These are phyloP conservation scores for Sminthurides bifidus DNA, from an alignment of 1,140 invertebrate genomes.

Conservation along the genomic window DNA sequence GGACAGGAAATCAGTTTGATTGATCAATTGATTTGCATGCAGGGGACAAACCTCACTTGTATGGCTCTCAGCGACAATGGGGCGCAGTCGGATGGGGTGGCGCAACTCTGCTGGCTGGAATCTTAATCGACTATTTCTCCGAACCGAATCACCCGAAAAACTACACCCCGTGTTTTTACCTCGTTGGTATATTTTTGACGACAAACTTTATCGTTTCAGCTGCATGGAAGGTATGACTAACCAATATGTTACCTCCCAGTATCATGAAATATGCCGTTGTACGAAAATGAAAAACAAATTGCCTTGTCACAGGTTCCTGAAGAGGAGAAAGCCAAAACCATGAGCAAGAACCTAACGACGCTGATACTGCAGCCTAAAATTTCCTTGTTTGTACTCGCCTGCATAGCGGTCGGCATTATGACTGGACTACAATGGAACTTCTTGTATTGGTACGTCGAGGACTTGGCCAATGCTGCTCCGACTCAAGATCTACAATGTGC, in stretches of 20 bases:
- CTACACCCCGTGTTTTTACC: constrained; percentile 43
- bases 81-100: constrained; percentile 55
- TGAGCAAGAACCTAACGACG: constrained; percentile 44
- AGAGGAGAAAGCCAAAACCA: constrained; percentile 18
- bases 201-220: constrained; percentile 55
- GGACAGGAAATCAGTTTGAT: not conserved
- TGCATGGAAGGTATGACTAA: constrained; percentile 39
- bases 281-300: not conserved
- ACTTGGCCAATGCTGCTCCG: constrained; percentile 38
- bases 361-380: constrained; percentile 50
- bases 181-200: constrained; percentile 32
- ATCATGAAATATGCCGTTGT: not conserved
- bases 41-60: constrained; percentile 43
- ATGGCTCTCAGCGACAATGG: constrained; percentile 71
- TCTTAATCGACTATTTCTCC: constrained; percentile 60
- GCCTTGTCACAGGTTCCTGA: constrained; percentile 16
- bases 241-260: not conserved
- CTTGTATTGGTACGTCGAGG: constrained; percentile 67
- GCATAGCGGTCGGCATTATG: constrained; percentile 65
- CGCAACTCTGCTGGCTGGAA: constrained; percentile 58
- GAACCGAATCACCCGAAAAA: constrained; percentile 48
- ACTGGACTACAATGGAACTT: constrained; percentile 81
- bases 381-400: constrained; percentile 58
- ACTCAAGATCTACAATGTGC: not conserved
- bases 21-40: constrained; percentile 13